Evolutionary conservation across 2,888 invertebrate species (phyloP).

Genomic region (Alitta virens): DNA sequence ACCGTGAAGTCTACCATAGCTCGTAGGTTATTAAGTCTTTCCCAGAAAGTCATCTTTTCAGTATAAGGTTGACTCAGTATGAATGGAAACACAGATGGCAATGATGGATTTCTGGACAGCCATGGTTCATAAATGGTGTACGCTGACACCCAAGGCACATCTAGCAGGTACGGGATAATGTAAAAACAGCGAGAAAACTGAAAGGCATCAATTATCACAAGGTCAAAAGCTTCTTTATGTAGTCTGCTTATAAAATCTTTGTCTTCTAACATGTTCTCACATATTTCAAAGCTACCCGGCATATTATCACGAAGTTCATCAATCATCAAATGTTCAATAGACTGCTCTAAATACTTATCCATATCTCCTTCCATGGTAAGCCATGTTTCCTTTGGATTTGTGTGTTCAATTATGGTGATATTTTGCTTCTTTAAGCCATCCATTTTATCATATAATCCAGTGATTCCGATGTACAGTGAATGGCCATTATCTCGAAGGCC

Average conservation of each 20-base stretch:
- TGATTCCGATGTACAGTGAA: constrained; percentile 10
- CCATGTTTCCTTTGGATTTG: background rate
- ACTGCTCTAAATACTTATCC: background rate
- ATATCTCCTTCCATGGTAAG: background rate
- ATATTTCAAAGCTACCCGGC: constrained; percentile 1
- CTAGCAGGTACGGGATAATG: constrained; percentile 18
- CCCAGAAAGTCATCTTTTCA: constrained; percentile 22
- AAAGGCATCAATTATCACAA: constrained; percentile 23
- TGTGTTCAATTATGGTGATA: background rate
- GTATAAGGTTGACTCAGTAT: constrained; percentile 7
- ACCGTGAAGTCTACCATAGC: constrained; percentile 17
- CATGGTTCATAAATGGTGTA: constrained; percentile 23
- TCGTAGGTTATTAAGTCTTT: constrained; percentile 18
- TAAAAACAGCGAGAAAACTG: constrained; percentile 13
- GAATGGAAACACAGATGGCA: constrained; percentile 24
- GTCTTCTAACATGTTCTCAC: constrained; percentile 19
- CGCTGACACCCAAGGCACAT: constrained; percentile 17
- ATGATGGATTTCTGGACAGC: constrained; percentile 20
- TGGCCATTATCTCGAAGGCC: constrained; percentile 16
- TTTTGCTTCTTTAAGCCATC: background rate
- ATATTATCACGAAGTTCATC: background rate
- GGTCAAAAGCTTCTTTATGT: constrained; percentile 6
- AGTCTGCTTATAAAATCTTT: constrained; percentile 4
- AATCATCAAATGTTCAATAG: background rate
- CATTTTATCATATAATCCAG: background rate